These are phyloP conservation scores for Lepilemur septentrionalis DNA, from an alignment of 2,797 vertebrate genomes.

Conservation along the genomic window DNA sequence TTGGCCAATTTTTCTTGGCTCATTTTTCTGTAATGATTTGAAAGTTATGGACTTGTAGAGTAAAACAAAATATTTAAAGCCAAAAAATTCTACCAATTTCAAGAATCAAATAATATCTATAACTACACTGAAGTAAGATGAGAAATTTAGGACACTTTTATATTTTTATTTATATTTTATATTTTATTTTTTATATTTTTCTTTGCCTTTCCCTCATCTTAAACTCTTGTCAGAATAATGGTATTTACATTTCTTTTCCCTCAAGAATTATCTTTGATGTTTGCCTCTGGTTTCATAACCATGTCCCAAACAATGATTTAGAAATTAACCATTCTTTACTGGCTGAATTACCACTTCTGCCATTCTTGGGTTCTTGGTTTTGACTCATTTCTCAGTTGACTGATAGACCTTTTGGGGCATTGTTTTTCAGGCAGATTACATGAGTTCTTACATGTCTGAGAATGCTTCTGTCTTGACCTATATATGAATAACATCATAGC, in stretches of 20 bases:
- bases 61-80: not conserved
- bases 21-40: not conserved
- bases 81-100: not conserved
- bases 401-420: not conserved
- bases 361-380: slow-evolving; percentile 17
- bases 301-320: slow-evolving; percentile 31
- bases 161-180: not conserved
- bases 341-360: not conserved
- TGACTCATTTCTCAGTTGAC: slow-evolving; percentile 59
- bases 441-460: slow-evolving; percentile 61
- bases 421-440: slow-evolving; percentile 2
- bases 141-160: not conserved
- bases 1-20: not conserved
- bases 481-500: slow-evolving; percentile 20
- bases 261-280: slow-evolving; percentile 26
- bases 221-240: slow-evolving; percentile 3
- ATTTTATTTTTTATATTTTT: not conserved
- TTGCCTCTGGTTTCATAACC: slow-evolving; percentile 11
- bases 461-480: slow-evolving; percentile 60
- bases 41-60: not conserved
- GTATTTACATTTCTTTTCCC: not conserved
- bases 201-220: not conserved
- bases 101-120: not conserved
- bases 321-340: not conserved
- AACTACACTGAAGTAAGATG: not conserved